phyloP scores from a whole-genome alignment of 2,113 vertebrate species.

The Petrocephalus microphthalmus region DNA sequence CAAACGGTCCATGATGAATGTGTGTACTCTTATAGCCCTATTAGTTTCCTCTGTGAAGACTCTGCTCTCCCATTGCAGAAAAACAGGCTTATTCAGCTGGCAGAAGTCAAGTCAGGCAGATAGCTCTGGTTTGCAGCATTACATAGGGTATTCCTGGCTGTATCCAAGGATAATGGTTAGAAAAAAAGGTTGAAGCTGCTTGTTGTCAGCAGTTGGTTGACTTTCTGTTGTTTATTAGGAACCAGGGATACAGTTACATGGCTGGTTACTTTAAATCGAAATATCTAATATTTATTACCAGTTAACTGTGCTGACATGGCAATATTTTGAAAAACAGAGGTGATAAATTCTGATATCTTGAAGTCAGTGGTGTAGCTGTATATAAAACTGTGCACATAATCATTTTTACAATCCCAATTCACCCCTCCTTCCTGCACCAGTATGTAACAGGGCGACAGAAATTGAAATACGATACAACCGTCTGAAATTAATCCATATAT shows the following conservation, averaged over 20 bases:
- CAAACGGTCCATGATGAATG: neutral
- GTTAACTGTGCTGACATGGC: neutral
- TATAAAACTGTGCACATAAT: neutral
- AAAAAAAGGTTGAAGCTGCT: neutral
- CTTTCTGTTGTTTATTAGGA: neutral
- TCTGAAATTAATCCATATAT: neutral
- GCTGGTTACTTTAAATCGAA: neutral
- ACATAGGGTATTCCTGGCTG: neutral
- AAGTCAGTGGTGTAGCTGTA: neutral
- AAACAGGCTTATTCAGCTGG: neutral
- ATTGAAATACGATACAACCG: neutral
- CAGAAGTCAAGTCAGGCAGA: neutral
- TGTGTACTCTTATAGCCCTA: neutral
- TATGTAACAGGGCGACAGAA: neutral
- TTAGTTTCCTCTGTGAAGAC: neutral
- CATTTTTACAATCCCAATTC: neutral
- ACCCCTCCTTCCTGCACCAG: neutral
- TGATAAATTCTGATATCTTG: neutral
- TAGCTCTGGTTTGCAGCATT: neutral
- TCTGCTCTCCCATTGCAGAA: neutral
- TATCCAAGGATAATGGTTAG: neutral
- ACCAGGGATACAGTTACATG: neutral
- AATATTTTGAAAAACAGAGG: neutral
- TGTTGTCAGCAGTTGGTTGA: neutral
- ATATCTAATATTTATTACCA: neutral